These are phyloP conservation scores for Ophioninae sp. DNA, from an alignment of 2,888 invertebrate species.

Conservation along the genomic window DNA sequence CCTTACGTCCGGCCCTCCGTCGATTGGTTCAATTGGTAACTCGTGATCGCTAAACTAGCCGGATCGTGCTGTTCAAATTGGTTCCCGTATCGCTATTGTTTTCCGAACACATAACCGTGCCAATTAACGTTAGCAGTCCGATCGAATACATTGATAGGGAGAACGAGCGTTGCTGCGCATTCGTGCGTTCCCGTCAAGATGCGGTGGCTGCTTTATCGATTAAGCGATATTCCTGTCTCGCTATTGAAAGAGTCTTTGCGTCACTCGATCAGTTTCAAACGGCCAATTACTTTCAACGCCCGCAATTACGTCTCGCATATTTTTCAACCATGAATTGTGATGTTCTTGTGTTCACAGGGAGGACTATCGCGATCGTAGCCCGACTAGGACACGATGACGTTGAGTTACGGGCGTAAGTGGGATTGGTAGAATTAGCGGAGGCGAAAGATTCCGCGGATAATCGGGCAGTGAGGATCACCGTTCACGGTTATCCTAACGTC, in stretches of 20 bases:
- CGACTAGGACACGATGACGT: constrained; percentile 71
- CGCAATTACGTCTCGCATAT: neutral
- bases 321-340: neutral
- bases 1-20: neutral
- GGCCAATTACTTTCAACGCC: neutral
- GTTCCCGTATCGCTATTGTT: constrained; percentile 19
- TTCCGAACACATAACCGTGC: constrained; percentile 16
- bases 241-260: neutral
- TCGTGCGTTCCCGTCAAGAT: neutral
- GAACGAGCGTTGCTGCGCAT: neutral
- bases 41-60: constrained; percentile 8
- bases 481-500: constrained; percentile 48
- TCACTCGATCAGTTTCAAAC: neutral
- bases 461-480: constrained; percentile 44
- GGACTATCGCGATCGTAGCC: constrained; percentile 15
- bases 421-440: constrained; percentile 71
- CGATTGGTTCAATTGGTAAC: constrained; percentile 6
- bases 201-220: neutral
- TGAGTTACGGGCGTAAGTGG: constrained; percentile 66
- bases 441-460: constrained; percentile 65
- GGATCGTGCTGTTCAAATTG: constrained; percentile 11
- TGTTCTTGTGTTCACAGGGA: constrained; percentile 31
- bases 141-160: neutral
- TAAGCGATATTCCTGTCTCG: neutral
- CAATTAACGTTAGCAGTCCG: constrained; percentile 1